Percentiles rank a stretch among this genome's conserved stretches.
Conservation (phyloP, 2,888 invertebrate species). For the Pammene aurita region DNA sequence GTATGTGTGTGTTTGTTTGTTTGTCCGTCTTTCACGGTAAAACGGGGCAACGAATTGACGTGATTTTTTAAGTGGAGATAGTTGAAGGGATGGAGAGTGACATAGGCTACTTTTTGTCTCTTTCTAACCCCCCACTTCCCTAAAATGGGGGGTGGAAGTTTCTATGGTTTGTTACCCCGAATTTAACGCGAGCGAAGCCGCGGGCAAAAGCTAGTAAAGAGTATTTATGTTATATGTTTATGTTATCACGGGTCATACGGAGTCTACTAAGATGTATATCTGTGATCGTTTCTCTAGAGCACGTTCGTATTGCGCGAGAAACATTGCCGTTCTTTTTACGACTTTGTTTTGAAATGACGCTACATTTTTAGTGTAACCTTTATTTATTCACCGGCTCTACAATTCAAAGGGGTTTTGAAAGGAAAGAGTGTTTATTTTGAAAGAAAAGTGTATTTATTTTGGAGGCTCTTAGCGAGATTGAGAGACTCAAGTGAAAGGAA, state of each 20-base stretch:
- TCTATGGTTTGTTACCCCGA: too few relatives aligned
- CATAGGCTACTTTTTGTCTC: too few relatives aligned
- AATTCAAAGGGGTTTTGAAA: conserved; percentile 24
- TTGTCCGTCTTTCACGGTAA: too few relatives aligned
- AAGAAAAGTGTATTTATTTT: conserved; percentile 8
- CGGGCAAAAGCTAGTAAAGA: too few relatives aligned
- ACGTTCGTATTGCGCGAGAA: conserved; percentile 2
- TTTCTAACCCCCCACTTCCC: too few relatives aligned
- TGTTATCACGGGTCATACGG: not conserved
- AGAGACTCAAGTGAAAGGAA: conserved; percentile 1
- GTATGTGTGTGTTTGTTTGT: too few relatives aligned
- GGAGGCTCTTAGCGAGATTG: conserved; percentile 7
- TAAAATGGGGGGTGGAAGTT: too few relatives aligned
- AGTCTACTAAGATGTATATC: not conserved
- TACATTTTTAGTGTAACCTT: conserved; percentile 31
- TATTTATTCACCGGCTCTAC: conserved; percentile 29
- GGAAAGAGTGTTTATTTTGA: conserved; percentile 7
- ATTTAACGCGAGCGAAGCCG: too few relatives aligned
- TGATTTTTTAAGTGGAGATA: too few relatives aligned
- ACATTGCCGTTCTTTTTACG: conserved; percentile 18
- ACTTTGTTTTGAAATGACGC: conserved; percentile 29
- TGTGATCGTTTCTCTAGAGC: conserved; percentile 5
- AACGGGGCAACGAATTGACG: too few relatives aligned
- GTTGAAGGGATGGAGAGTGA: too few relatives aligned
- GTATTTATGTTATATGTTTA: too few relatives aligned